Conservation (phyloP, 2,113 vertebrate species). For the Pampusana beccarii region DNA sequence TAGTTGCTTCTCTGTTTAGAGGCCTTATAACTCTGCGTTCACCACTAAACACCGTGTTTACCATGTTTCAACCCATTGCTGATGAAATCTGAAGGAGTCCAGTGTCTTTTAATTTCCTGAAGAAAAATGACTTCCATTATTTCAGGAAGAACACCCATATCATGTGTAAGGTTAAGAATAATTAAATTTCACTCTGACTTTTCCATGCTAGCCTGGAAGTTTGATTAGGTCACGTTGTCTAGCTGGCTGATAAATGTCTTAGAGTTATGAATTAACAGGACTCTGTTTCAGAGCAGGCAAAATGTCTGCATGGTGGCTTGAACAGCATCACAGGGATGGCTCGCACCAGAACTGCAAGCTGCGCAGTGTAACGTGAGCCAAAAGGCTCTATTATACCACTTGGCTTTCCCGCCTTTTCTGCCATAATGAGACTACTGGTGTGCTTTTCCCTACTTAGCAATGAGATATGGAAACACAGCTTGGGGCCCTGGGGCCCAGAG, state of each 20-base stretch:
- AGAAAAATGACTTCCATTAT: constrained; percentile 53
- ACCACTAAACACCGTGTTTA: background rate
- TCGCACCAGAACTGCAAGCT: background rate
- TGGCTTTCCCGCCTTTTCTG: background rate
- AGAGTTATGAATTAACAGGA: background rate
- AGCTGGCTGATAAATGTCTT: constrained; percentile 21
- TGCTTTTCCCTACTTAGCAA: background rate
- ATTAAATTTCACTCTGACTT: constrained; percentile 34
- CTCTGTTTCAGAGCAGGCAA: background rate
- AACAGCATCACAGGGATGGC: background rate
- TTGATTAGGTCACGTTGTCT: background rate
- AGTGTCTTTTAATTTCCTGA: constrained; percentile 29
- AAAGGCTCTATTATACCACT: background rate
- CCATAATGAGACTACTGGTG: background rate
- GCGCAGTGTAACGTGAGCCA: background rate
- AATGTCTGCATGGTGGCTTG: background rate
- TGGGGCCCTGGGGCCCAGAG: background rate
- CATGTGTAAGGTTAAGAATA: constrained; percentile 2
- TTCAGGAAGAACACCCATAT: background rate
- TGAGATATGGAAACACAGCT: rapidly evolving
- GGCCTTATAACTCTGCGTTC: background rate
- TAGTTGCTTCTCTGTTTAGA: constrained; percentile 1
- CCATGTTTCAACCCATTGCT: constrained; percentile 10
- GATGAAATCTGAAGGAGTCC: background rate
- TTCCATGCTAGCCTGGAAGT: background rate